These are phyloP conservation scores for Chelonus insularis DNA, from an alignment of 1,140 invertebrate species.

Conservation along the genomic window DNA sequence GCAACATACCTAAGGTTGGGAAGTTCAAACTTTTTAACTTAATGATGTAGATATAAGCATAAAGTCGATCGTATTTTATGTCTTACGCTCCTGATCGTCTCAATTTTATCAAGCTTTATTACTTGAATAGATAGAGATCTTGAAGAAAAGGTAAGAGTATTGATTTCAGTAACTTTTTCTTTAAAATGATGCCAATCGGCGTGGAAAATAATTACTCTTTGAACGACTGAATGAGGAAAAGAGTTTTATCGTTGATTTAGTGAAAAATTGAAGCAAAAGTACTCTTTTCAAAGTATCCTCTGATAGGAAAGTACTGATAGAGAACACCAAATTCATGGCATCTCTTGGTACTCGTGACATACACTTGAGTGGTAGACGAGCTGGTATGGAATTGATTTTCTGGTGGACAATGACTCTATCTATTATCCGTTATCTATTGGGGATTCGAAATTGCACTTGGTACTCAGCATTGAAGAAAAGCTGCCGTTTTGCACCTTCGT, in stretches of 20 bases:
- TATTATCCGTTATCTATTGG: conserved; percentile 30
- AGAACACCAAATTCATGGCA: conserved; percentile 16
- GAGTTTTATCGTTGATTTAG: background rate
- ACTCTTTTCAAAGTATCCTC: background rate
- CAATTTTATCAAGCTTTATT: conserved; percentile 20
- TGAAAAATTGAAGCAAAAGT: conserved; percentile 23
- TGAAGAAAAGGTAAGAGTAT: background rate
- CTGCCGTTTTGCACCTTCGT: conserved; percentile 4
- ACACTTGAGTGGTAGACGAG: background rate
- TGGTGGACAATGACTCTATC: conserved; percentile 29
- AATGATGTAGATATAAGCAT: conserved; percentile 17
- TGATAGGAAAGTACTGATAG: conserved; percentile 3
- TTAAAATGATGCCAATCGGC: background rate
- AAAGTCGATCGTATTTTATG: conserved; percentile 2
- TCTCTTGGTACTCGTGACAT: background rate
- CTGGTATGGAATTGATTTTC: conserved; percentile 29
- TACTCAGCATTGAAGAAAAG: conserved; percentile 8
- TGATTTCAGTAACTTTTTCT: background rate
- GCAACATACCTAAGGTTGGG: no score
- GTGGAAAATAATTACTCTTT: conserved; percentile 11
- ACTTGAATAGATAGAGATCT: background rate
- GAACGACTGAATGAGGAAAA: background rate
- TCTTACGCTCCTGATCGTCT: background rate
- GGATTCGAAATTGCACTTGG: conserved; percentile 4
- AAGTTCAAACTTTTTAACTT: no score